Percentiles rank a stretch among this genome's conserved stretches.
These are phyloP conservation scores for Papilio glaucus DNA, from an alignment of 1,140 invertebrate species.

Conservation along the genomic window DNA sequence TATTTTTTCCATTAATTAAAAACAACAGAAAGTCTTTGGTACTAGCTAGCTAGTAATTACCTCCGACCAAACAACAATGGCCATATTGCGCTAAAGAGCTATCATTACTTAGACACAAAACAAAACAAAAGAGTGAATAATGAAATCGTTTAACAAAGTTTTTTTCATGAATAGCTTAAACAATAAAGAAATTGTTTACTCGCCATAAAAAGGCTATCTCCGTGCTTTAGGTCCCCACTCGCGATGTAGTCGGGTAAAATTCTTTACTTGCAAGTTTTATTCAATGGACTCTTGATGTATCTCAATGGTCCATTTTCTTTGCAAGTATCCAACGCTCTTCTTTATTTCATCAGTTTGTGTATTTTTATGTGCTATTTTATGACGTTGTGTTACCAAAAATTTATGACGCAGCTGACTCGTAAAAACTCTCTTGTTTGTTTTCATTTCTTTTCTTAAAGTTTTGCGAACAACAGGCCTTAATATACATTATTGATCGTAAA, in stretches of 20 bases:
- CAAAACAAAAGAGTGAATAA: neutral
- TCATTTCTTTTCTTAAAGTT: slow-evolving; percentile 13
- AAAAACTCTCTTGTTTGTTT: slow-evolving; percentile 1
- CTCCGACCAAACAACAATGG: no score
- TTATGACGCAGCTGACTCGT: slow-evolving; percentile 4
- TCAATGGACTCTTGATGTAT: neutral
- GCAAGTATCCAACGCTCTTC: neutral
- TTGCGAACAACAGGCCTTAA: neutral
- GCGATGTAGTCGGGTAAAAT: slow-evolving; percentile 1
- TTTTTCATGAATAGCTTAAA: neutral
- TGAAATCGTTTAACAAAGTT: neutral
- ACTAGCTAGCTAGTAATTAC: no score
- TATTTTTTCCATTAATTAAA: no score
- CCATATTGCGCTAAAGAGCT: no score
- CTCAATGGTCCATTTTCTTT: slow-evolving; percentile 1
- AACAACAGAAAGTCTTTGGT: no score
- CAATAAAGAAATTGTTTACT: neutral
- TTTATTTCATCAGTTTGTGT: slow-evolving; percentile 9
- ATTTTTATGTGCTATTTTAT: slow-evolving; percentile 6
- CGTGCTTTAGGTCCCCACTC: neutral
- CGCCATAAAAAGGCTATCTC: neutral
- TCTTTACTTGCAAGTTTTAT: slow-evolving; percentile 5
- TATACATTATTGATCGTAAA: neutral
- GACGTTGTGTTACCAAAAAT: slow-evolving; percentile 18
- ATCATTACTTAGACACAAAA: neutral